phyloP scores from a whole-genome alignment of 1,140 invertebrate species.

The Sycobia sp. region DNA sequence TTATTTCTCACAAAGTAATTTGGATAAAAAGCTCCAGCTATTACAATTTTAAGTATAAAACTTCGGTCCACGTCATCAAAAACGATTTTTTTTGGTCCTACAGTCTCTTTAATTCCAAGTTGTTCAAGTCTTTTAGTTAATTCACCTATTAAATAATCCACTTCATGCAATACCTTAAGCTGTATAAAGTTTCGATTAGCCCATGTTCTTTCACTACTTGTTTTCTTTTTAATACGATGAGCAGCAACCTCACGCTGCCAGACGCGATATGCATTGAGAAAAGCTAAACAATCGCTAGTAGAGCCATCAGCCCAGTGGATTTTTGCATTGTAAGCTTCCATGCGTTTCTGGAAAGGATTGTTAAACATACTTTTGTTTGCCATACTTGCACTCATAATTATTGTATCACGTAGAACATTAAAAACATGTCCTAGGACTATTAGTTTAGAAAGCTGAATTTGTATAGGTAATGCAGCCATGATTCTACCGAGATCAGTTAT shows the following conservation, averaged over 20 bases:
- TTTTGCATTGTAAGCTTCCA: conserved; percentile 79
- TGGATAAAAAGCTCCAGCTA: conserved; percentile 81
- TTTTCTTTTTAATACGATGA: conserved; percentile 41
- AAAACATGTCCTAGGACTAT: conserved; percentile 89
- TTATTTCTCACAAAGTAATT: conserved; percentile 77
- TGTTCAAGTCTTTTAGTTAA: conserved; percentile 66
- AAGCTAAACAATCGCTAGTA: conserved; percentile 84
- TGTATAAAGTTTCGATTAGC: conserved; percentile 75
- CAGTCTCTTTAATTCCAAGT: conserved; percentile 62
- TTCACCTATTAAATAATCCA: conserved; percentile 73
- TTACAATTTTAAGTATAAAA: conserved; percentile 69
- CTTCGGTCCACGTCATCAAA: conserved; percentile 62
- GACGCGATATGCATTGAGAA: conserved; percentile 79
- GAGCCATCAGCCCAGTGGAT: conserved; percentile 80
- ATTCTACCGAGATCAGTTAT: conserved; percentile 85
- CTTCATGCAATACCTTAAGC: conserved; percentile 73
- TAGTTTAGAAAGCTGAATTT: conserved; percentile 81
- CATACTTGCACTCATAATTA: conserved; percentile 88
- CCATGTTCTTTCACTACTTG: conserved; percentile 70
- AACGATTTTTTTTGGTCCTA: conserved; percentile 44
- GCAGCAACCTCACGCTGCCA: conserved; percentile 47
- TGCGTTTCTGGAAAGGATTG: conserved; percentile 71
- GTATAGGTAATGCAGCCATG: conserved; percentile 82
- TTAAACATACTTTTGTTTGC: conserved; percentile 82
- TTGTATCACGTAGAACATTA: conserved; percentile 80